A percentile compares a stretch with the other conserved stretches of the same genome.
Conservation (phyloP, 35 echinoderm and acorn worm species). For the Lytechinus variegatus region DNA sequence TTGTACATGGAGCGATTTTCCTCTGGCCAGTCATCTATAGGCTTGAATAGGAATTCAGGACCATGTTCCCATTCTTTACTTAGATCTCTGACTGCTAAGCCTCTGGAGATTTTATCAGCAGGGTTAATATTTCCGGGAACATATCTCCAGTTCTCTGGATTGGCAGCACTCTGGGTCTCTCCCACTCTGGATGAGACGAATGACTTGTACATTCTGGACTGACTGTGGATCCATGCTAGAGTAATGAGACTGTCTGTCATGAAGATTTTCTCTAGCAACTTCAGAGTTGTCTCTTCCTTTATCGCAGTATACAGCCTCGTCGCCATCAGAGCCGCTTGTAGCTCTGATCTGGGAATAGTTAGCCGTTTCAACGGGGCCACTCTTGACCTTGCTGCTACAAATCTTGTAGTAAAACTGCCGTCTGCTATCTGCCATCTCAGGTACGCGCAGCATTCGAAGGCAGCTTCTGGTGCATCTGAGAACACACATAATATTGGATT, state of each 20-base stretch:
- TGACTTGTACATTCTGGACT: constrained; percentile 64
- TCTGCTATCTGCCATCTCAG: constrained; percentile 41
- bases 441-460: too few relatives aligned
- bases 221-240: constrained; percentile 61
- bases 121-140: constrained; percentile 69
- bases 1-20: too few relatives aligned
- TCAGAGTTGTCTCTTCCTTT: constrained; percentile 29
- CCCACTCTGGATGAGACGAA: constrained; percentile 80
- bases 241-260: constrained; percentile 68
- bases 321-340: constrained; percentile 61
- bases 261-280: constrained; percentile 52
- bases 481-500: constrained; percentile 59
- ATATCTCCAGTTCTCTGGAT: constrained; percentile 54
- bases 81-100: constrained; percentile 52
- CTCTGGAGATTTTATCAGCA: constrained; percentile 80
- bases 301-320: constrained; percentile 50
- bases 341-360: constrained; percentile 57
- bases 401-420: too few relatives aligned
- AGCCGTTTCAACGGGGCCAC: constrained; percentile 69
- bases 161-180: constrained; percentile 65
- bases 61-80: constrained; percentile 58
- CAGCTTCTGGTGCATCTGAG: constrained; percentile 72
- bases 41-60: too few relatives aligned
- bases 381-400: constrained; percentile 68
- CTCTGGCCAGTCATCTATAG: too few relatives aligned